A percentile compares a stretch with the other conserved stretches of the same genome.
phyloP scores from a whole-genome alignment of 2,888 invertebrate species.

The Drosophila limbata region DNA sequence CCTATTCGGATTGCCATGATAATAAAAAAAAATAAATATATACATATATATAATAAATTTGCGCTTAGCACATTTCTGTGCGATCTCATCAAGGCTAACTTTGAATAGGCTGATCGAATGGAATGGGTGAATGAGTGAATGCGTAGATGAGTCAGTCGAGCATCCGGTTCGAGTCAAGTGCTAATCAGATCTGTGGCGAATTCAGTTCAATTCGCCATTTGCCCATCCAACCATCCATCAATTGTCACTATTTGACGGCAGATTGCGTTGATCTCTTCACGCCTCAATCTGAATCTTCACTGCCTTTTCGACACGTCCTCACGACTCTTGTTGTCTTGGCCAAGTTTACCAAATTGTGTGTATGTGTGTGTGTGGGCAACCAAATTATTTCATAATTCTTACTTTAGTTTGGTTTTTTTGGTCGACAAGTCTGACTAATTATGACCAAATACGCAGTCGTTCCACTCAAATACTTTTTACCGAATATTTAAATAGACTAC shows the following conservation, averaged over 20 bases:
- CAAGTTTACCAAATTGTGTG: constrained; percentile 33
- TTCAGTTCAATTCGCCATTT: constrained; percentile 32
- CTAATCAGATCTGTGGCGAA: constrained; percentile 67
- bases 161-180: constrained; percentile 65
- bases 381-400: constrained; percentile 39
- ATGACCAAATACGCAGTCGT: constrained; percentile 51
- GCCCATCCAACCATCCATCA: constrained; percentile 46
- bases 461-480: constrained; percentile 7
- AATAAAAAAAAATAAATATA: constrained; percentile 10
- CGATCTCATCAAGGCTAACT: constrained; percentile 53
- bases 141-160: constrained; percentile 25
- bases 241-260: constrained; percentile 36
- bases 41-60: constrained; percentile 42
- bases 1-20: constrained; percentile 56
- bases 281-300: constrained; percentile 15
- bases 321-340: constrained; percentile 24
- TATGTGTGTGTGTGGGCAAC: constrained; percentile 36
- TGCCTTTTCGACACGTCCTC: constrained; percentile 58
- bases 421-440: constrained; percentile 63
- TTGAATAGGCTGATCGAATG: constrained; percentile 25
- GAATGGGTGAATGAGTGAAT: background rate
- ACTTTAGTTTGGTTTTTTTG: constrained; percentile 21
- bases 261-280: constrained; percentile 43
- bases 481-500: too few species aligned
- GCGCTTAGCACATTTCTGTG: constrained; percentile 70